phyloP scores from a whole-genome alignment of 2,113 vertebrate genomes.

The Daubentonia madagascariensis region DNA sequence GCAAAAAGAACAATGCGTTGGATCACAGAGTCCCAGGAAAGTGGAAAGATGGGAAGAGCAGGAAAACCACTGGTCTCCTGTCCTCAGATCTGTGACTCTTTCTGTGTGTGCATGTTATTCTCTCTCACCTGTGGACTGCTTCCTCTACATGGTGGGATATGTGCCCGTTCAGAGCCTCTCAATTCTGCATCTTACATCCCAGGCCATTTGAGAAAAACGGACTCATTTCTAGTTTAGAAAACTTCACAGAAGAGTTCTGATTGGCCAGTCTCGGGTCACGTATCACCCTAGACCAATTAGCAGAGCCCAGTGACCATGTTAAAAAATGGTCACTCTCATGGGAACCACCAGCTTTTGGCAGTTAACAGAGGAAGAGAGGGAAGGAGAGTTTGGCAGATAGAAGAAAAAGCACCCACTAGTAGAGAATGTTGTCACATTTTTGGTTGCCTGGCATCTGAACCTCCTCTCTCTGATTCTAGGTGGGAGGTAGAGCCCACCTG shows the following conservation, averaged over 20 bases:
- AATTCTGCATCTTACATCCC: background rate
- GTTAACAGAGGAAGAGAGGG: background rate
- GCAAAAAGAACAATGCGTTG: background rate
- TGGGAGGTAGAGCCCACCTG: background rate
- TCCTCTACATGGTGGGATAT: background rate
- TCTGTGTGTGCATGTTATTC: background rate
- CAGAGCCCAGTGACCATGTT: background rate
- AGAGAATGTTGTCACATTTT: background rate
- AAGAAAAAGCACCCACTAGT: background rate
- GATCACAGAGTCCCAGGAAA: background rate
- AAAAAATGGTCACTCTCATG: background rate
- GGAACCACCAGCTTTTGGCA: background rate
- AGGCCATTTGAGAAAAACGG: background rate
- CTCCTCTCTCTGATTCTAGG: background rate
- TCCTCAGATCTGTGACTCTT: background rate
- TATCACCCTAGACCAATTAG: background rate
- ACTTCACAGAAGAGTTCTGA: background rate
- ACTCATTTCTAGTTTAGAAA: background rate
- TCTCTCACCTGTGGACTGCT: background rate
- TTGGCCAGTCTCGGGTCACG: background rate
- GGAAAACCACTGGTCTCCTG: background rate
- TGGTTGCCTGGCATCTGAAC: background rate
- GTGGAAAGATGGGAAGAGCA: background rate
- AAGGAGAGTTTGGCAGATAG: background rate
- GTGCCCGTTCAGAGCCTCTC: background rate